These are phyloP conservation scores for Eulemur albifrons DNA, from an alignment of 2,797 vertebrate species.

Conservation along the genomic window DNA sequence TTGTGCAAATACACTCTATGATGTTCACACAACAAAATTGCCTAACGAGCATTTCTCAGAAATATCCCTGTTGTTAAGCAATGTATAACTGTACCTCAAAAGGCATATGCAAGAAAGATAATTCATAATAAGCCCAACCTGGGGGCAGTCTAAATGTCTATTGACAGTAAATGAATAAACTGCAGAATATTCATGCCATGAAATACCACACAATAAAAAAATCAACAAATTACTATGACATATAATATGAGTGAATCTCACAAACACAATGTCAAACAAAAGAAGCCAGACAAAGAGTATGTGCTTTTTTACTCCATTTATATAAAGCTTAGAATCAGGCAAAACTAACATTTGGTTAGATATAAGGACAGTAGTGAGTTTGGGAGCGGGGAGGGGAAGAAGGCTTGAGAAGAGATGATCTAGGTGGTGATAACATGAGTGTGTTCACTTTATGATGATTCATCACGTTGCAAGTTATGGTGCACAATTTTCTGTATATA, in stretches of 20 bases:
- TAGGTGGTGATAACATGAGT: accelerated
- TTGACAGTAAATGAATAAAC: background rate
- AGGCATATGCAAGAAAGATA: background rate
- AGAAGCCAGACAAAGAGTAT: background rate
- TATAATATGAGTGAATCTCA: background rate
- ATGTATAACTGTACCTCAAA: background rate
- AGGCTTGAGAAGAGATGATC: background rate
- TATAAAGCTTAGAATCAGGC: background rate
- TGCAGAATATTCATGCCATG: background rate
- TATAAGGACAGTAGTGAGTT: background rate
- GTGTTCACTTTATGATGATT: background rate
- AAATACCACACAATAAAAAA: background rate
- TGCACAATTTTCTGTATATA: background rate
- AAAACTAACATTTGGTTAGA: background rate
- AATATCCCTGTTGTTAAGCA: background rate
- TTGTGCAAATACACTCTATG: background rate
- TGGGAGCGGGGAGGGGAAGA: background rate
- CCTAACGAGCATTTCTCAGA: background rate
- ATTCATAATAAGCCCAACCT: background rate
- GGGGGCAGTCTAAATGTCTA: background rate
- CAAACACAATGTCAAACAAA: background rate
- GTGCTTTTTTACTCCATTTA: background rate
- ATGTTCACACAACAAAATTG: background rate
- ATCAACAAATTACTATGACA: background rate
- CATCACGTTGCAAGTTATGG: background rate